Conservation (phyloP, 2,113 vertebrate species). For the Indicator indicator region DNA sequence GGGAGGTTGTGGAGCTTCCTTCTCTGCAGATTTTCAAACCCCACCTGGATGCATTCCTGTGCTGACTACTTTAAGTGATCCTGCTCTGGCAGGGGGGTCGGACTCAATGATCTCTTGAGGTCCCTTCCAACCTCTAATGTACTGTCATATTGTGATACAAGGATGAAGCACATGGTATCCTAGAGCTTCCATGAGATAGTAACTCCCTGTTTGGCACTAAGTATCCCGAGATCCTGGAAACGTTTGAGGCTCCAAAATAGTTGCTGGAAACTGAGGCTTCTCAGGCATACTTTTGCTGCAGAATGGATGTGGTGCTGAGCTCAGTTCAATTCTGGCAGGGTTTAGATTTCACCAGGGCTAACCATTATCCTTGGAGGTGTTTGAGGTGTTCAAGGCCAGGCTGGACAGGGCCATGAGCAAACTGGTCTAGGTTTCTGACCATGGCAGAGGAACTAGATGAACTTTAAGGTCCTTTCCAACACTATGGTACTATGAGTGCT, state of each 20-base stretch:
- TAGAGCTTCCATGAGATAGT: background rate
- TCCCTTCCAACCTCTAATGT: too few relatives aligned
- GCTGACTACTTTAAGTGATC: too few relatives aligned
- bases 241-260: background rate
- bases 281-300: background rate
- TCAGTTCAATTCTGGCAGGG: background rate
- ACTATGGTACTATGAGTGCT: background rate
- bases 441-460: too few relatives aligned
- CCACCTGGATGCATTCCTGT: too few relatives aligned
- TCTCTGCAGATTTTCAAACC: too few relatives aligned
- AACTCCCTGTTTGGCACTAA: background rate
- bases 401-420: too few relatives aligned
- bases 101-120: too few relatives aligned
- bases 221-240: background rate
- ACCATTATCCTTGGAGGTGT: background rate
- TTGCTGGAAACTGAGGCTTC: background rate
- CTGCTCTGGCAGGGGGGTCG: too few relatives aligned
- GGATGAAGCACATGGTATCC: background rate
- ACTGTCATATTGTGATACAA: background rate
- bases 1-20: too few relatives aligned
- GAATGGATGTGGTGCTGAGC: accelerated
- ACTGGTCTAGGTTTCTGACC: too few relatives aligned
- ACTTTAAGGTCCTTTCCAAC: too few relatives aligned
- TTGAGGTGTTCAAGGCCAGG: too few relatives aligned
- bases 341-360: background rate